phyloP scores from a whole-genome alignment of 2,888 invertebrate genomes.

The Pollenia griseotomentosa region DNA sequence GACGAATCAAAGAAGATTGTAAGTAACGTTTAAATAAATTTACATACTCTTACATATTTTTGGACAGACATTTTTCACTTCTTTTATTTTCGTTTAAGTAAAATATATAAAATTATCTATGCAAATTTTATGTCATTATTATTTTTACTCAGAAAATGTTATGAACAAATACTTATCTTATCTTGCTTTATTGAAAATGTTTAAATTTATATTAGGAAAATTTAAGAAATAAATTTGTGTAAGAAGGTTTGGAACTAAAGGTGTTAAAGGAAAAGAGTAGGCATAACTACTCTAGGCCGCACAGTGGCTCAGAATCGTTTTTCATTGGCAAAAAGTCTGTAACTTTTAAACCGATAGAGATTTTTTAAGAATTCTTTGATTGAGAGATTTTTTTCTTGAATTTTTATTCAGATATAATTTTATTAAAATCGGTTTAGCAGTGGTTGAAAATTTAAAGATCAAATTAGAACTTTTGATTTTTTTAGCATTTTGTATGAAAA shows the following conservation, averaged over 20 bases:
- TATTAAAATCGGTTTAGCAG: too few species aligned
- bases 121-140: constrained; percentile 38
- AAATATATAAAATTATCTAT: constrained; percentile 28
- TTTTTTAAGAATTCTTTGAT: too few species aligned
- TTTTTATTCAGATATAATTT: too few species aligned
- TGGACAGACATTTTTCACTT: constrained; percentile 9
- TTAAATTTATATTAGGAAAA: constrained; percentile 28
- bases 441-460: too few species aligned
- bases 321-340: too few species aligned
- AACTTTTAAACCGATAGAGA: too few species aligned
- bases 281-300: background rate
- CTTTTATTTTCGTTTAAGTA: background rate
- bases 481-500: too few species aligned
- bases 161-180: background rate
- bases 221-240: background rate
- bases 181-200: constrained; percentile 6
- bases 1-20: constrained; percentile 66
- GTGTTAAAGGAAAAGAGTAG: background rate
- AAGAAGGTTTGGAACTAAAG: background rate
- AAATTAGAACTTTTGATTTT: too few species aligned
- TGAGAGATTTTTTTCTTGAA: too few species aligned
- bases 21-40: constrained; percentile 70
- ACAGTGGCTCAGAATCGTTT: too few species aligned
- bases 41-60: constrained; percentile 49
- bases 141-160: constrained; percentile 7